Base-by-base conservation (phyloP, 2,797 vertebrate genomes). In the Bovichtus variegatus region DNA sequence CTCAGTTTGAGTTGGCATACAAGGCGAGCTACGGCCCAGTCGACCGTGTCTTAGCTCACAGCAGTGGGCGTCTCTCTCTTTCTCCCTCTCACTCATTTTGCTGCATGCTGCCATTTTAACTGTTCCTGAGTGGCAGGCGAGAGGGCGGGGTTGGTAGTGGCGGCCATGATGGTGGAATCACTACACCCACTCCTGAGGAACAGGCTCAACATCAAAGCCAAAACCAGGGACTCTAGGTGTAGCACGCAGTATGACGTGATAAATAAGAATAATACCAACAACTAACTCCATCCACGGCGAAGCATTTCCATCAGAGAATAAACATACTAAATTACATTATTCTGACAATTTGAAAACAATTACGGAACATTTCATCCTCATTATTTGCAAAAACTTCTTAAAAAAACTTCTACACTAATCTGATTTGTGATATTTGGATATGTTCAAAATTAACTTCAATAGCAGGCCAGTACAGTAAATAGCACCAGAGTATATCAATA, bases 91-190 rank as follows among this genome's bases (percentile, higher is more conserved):
- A 89, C 85, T 92, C 91, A 91, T 86, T 87, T 62, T 70, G 81
- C 84, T 89, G 86, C 91, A 57, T 86, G 60, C 91, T 92, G 31
- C 87, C 88, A 92, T 90, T 93, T 93, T 92, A 89, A 88, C 89
- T 87, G 85, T 74, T 92, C 81, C 85, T 85, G 78, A 86, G 84
- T 92, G 91, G 91, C 89, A 89, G 89, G 85, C 84, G 50, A 86
- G 87, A 91, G 85, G 92, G 94, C 83, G 87, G 88, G 89, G 91
- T 80, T 79, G 88, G 77, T 63, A 49, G 82, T 23, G 83, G 88
- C 90, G 80, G 91, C 92, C 87, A 63, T 57, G 61, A 92, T 93
- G 71, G 80, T 61, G 87, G 74, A 92, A 89, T 84, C 60, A 53
- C 91, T 83, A 77, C 84, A 90, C 66, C 83, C 80, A 85, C 76